These are phyloP conservation scores for Drosophila rhopaloa DNA, from an alignment of 1,140 invertebrate genomes.

Conservation along the genomic window DNA sequence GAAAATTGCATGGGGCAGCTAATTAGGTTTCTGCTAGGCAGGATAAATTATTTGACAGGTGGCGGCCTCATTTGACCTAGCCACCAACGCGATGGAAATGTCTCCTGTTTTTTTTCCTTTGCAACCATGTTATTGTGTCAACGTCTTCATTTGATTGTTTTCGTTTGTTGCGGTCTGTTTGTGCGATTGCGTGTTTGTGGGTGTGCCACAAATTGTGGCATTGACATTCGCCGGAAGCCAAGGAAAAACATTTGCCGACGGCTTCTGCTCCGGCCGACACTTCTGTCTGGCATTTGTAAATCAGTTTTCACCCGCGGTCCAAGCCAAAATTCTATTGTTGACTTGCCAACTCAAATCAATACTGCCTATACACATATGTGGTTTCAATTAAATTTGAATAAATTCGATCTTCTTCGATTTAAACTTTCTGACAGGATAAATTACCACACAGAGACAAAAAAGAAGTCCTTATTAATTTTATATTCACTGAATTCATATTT, in stretches of 20 bases:
- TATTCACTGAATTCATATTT: too few species aligned
- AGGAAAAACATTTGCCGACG: constrained; percentile 76
- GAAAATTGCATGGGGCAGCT: constrained; percentile 69
- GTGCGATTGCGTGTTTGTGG: constrained; percentile 13
- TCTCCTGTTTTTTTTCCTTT: background rate
- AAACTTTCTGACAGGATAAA: constrained; percentile 27
- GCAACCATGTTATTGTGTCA: constrained; percentile 47
- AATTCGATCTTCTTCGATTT: constrained; percentile 24
- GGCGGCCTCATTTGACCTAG: constrained; percentile 35
- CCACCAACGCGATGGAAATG: constrained; percentile 8
- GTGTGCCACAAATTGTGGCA: constrained; percentile 74
- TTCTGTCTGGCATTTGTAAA: constrained; percentile 61
- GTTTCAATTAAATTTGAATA: constrained; percentile 31
- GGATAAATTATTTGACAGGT: constrained; percentile 71
- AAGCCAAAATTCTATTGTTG: constrained; percentile 34
- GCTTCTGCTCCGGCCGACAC: constrained; percentile 53
- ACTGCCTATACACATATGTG: constrained; percentile 18
- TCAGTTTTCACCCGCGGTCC: constrained; percentile 37
- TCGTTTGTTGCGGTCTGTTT: constrained; percentile 27
- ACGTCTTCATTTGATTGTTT: constrained; percentile 43
- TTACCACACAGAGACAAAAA: background rate
- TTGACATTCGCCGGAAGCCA: constrained; percentile 80
- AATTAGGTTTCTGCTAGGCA: constrained; percentile 63
- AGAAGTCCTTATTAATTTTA: background rate
- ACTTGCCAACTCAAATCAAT: constrained; percentile 48